Conservation (phyloP, 2,797 vertebrate species). For the Phylloscopus collybita region DNA sequence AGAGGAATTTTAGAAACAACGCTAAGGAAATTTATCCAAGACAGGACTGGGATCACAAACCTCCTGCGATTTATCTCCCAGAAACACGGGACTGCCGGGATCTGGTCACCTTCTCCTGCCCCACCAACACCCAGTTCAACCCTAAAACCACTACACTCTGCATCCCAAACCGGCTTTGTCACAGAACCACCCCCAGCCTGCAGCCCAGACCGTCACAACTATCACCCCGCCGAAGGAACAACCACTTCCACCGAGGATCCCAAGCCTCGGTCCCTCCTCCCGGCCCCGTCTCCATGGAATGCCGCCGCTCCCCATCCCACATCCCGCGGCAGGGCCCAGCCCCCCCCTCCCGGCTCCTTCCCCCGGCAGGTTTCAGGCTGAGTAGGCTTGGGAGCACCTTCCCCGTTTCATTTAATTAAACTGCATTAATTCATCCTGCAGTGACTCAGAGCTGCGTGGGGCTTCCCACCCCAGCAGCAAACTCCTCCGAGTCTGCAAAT, state of each 20-base stretch:
- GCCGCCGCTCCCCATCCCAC: neutral
- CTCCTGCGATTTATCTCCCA: neutral
- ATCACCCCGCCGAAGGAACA: rapidly evolving
- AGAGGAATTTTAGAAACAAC: neutral
- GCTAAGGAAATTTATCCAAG: neutral
- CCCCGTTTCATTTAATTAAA: constrained; percentile 9
- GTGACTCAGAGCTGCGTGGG: neutral
- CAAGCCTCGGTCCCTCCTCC: neutral
- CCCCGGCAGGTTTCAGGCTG: neutral
- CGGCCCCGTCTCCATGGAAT: rapidly evolving
- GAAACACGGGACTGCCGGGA: rapidly evolving
- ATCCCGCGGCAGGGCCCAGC: neutral
- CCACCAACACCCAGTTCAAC: neutral
- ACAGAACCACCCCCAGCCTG: neutral
- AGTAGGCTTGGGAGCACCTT: neutral
- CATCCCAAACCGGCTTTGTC: neutral
- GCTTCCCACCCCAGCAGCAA: neutral
- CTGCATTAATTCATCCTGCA: neutral
- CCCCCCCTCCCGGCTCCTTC: neutral
- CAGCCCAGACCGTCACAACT: rapidly evolving
- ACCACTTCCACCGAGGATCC: neutral
- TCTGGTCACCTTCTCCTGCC: rapidly evolving
- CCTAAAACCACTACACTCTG: rapidly evolving
- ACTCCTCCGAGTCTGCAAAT: neutral
- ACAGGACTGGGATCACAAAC: neutral